A percentile compares a stretch with the other conserved stretches of the same genome.
These are phyloP conservation scores for Heliornis fulica DNA, from an alignment of 2,113 vertebrate species.

Conservation along the genomic window DNA sequence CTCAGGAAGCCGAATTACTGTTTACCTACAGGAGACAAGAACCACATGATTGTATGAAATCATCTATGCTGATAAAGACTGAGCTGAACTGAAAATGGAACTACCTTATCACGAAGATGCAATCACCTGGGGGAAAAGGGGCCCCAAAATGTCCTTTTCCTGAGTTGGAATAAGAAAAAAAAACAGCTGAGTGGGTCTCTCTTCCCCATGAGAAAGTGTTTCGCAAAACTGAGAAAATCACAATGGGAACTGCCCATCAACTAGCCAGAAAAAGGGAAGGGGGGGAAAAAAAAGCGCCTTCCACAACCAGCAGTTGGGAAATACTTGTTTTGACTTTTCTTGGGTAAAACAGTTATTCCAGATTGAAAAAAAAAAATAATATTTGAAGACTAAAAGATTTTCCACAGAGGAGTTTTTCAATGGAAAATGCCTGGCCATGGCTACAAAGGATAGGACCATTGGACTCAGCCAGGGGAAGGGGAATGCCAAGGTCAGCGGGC, in stretches of 20 bases:
- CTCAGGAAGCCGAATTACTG: neutral
- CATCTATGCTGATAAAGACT: neutral
- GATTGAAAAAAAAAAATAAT: neutral
- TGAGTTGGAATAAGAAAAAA: neutral
- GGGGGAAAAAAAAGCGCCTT: neutral
- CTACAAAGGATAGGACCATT: neutral
- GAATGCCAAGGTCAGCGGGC: neutral
- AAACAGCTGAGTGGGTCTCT: neutral
- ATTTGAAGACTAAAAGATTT: neutral
- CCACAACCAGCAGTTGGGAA: neutral
- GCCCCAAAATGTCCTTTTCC: neutral
- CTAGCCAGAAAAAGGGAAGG: neutral
- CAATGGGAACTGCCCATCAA: neutral
- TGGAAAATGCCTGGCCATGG: accelerated
- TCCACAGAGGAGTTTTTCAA: neutral
- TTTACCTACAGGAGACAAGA: neutral
- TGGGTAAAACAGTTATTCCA: neutral
- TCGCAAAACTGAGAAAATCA: neutral
- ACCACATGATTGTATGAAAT: neutral
- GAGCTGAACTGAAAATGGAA: neutral
- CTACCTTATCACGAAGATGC: neutral
- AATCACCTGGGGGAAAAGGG: neutral
- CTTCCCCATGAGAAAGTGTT: neutral
- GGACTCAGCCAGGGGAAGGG: neutral
- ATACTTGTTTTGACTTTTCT: neutral